Evolutionary conservation across 2,888 invertebrate species (phyloP).

Genomic region (Boloria selene): DNA sequence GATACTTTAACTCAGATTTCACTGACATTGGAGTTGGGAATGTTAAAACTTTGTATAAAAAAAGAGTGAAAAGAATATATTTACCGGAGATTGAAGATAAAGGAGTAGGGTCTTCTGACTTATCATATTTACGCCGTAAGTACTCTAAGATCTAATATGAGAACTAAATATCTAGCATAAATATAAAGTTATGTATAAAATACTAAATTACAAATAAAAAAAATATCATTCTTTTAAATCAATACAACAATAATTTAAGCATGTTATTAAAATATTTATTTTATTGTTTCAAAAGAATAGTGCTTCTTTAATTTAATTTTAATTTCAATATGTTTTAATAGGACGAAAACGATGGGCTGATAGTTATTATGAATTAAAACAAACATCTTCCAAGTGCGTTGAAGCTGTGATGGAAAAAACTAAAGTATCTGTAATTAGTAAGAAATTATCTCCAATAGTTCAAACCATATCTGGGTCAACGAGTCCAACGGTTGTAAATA

Average conservation of each 20-base stretch:
- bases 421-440: conserved; percentile 47
- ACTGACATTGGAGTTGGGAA: conserved; percentile 61
- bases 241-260: too few species aligned
- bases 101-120: conserved; percentile 52
- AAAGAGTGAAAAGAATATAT: conserved; percentile 57
- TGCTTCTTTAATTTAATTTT: too few species aligned
- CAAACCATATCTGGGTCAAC: conserved; percentile 55
- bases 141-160: neutral
- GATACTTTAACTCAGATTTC: conserved; percentile 44
- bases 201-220: too few species aligned
- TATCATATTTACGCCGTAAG: conserved; percentile 18
- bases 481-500: conserved; percentile 45
- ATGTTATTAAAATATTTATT: too few species aligned
- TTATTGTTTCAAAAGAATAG: too few species aligned
- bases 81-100: conserved; percentile 60
- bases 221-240: too few species aligned
- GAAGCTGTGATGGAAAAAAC: conserved; percentile 51
- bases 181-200: too few species aligned
- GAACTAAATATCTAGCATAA: too few species aligned
- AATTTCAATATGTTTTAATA: conserved; percentile 42
- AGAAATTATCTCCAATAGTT: conserved; percentile 62
- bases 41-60: conserved; percentile 54
- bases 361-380: conserved; percentile 54
- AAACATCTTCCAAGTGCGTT: conserved; percentile 62
- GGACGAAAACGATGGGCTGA: conserved; percentile 46